Base-by-base conservation (phyloP, 2,888 invertebrate species). In the Isoperla grammatica region DNA sequence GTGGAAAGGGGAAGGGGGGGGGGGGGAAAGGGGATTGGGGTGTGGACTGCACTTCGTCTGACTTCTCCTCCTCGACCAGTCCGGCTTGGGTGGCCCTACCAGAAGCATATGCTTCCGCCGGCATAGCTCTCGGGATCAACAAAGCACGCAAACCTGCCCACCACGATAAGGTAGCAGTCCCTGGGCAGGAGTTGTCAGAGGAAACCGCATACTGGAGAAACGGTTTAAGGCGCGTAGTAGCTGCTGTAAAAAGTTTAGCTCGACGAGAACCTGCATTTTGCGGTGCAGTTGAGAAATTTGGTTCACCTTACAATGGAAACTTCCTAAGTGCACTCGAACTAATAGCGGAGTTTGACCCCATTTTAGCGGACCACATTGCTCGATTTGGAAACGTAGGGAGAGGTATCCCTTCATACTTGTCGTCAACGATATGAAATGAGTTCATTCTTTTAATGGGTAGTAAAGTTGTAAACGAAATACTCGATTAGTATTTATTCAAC, bases 401-500 rank as follows among this genome's bases (percentile, higher is more conserved):
- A 54, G 54, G 54, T 13, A 54, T 12, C 15, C 39, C 54, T 3
- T 54, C 54, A n/a, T 54, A 54, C 37, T 54, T 54, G 40, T 54
- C 54, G 22, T 54, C 54, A 5, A 54, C 54, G 19, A 54, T 54
- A 35, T 54, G 35, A 43, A 19, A 54, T 13, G 54, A 54, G 40
- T 13, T 54, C n/a, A 54, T 54, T 19, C 35, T 35, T n/a, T 35
- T 54, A 54, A 40, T 37, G 35, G 54, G 35, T 35, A 37, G 8
- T 5, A 39, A 54, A 19, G 54, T 54, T 54, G 22, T 54, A 15
- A n/a, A 54, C 22, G 12, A 15, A 17, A 54, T 54, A 56, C 54
- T 58, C 58, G 46, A 11, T 57, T n/a, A 55, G 43, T 49, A 49
- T 55, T 6, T 57, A 61, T 61, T 48, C 59, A 23, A 57, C 57